Conservation (phyloP, 2,113 vertebrate species). For the Arothron firmamentum region DNA sequence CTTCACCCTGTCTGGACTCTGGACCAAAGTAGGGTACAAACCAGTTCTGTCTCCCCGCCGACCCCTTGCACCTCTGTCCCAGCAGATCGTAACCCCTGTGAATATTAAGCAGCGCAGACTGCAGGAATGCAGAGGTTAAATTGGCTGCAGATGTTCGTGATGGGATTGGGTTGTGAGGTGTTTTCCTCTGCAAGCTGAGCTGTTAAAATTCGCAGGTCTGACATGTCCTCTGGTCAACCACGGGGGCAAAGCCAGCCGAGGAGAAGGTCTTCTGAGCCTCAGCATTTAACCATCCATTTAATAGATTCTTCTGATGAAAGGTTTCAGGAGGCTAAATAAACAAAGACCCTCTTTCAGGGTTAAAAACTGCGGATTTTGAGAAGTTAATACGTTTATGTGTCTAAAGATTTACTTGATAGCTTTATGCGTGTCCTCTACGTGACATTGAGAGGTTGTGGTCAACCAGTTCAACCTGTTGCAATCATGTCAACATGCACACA, state of each 20-base stretch:
- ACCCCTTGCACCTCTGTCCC: constrained; percentile 38
- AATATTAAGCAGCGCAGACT: constrained; percentile 77
- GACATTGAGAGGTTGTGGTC: constrained; percentile 38
- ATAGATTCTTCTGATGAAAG: constrained; percentile 46
- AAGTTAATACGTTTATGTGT: background rate
- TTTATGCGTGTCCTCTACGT: constrained; percentile 44
- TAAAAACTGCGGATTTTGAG: background rate
- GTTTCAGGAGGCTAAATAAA: constrained; percentile 27
- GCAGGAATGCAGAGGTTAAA: constrained; percentile 71
- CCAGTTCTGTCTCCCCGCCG: constrained; percentile 6
- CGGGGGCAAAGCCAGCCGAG: constrained; percentile 32
- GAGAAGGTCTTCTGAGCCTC: constrained; percentile 27
- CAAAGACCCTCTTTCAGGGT: constrained; percentile 19
- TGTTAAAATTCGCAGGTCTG: constrained; percentile 68
- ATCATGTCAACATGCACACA: constrained; percentile 33
- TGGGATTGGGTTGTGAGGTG: constrained; percentile 66
- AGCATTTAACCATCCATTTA: constrained; percentile 49
- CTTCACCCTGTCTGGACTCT: constrained; percentile 54
- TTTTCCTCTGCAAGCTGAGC: constrained; percentile 73
- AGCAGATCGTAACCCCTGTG: constrained; percentile 70
- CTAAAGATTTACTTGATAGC: constrained; percentile 3
- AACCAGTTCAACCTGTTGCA: constrained; percentile 47
- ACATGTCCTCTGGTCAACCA: constrained; percentile 61
- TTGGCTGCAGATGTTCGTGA: constrained; percentile 77
- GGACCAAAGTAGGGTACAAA: constrained; percentile 41